Evolutionary conservation across 2,113 vertebrate species (phyloP), one percentile per base, ranked within the genome.

Genomic region (Ranitomeya imitator): DNA sequence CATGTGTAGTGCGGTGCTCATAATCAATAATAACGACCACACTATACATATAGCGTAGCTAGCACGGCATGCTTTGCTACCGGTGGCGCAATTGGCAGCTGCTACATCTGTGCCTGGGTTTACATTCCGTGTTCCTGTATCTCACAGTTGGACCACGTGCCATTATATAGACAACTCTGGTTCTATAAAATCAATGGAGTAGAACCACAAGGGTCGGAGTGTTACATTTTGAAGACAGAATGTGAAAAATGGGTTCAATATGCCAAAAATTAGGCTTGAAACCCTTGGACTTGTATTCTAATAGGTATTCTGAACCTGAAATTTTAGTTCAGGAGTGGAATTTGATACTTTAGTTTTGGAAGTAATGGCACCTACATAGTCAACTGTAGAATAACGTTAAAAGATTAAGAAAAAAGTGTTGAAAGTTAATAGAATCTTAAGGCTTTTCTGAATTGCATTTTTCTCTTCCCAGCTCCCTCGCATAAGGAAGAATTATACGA

Each of bases 401-500:
- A 21, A 21, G 10, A 52, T 52, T 52, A 18, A 16, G 0, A 81
- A 37, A 83, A 83, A 65, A 18, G 9, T 18, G 14, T 54, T 21
- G 52, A 52, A 77, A 78, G 18, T 7, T 26, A 23, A n/a, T 11
- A 71, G 15, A 83, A 23, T 11, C 2, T 11, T 23, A 67, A 84
- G 69, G 69, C 11, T 7, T 3, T 52, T 54, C 19, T 18, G 67
- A 23, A 69, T 71, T 26, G 63, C 18, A 6, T 84, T 71, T 54
- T 67, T 77, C 57, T 69, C 18, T 80, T 31, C 19, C 14, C 18
- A 69, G n/a, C 18, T 59, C 69, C 18, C 15, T 61, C n/a, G 54
- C 69, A 74, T 23, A 37, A 74, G 74, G 61, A 81, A 88, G 57
- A 76, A 83, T 37, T 76, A 76, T 74, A 83, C 60, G 82, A 82